Evolutionary conservation across 2,888 invertebrate genomes (phyloP).

Genomic region (Taphrorychus bicolor): DNA sequence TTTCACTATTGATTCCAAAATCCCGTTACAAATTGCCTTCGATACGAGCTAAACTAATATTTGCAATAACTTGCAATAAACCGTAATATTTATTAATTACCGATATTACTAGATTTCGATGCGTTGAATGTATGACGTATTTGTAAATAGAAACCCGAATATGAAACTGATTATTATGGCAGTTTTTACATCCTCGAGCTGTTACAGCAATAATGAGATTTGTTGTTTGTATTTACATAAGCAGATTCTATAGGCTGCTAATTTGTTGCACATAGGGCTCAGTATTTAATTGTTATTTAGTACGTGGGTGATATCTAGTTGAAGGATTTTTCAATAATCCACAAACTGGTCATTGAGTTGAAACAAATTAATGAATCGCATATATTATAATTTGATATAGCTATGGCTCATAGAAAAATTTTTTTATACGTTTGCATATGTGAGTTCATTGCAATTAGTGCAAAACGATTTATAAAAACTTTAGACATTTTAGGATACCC

Average conservation of each 20-base stretch:
- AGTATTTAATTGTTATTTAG: too few species aligned
- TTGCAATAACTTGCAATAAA: slow-evolving; percentile 41
- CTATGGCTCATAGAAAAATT: too few species aligned
- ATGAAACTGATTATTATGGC: slow-evolving; percentile 6
- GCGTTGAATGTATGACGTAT: slow-evolving; percentile 20
- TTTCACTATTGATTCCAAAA: slow-evolving; percentile 27
- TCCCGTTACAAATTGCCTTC: slow-evolving; percentile 38
- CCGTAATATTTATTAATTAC: slow-evolving; percentile 41
- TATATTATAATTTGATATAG: too few species aligned
- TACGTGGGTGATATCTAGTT: too few species aligned
- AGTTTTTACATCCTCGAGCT: neutral
- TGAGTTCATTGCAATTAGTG: too few species aligned
- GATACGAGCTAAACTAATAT: slow-evolving; percentile 36
- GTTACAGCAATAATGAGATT: neutral
- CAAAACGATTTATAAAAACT: too few species aligned
- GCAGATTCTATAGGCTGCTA: neutral
- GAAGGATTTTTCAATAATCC: too few species aligned
- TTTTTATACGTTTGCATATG: too few species aligned
- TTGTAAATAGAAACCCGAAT: slow-evolving; percentile 13
- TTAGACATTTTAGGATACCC: too few species aligned
- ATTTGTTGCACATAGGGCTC: too few species aligned
- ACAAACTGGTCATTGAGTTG: too few species aligned
- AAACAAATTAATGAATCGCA: too few species aligned
- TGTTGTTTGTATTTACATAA: neutral
- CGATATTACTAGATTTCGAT: slow-evolving; percentile 36